These are phyloP conservation scores for Cyprinus carpio DNA, from an alignment of 2,113 vertebrate species.

Conservation along the genomic window DNA sequence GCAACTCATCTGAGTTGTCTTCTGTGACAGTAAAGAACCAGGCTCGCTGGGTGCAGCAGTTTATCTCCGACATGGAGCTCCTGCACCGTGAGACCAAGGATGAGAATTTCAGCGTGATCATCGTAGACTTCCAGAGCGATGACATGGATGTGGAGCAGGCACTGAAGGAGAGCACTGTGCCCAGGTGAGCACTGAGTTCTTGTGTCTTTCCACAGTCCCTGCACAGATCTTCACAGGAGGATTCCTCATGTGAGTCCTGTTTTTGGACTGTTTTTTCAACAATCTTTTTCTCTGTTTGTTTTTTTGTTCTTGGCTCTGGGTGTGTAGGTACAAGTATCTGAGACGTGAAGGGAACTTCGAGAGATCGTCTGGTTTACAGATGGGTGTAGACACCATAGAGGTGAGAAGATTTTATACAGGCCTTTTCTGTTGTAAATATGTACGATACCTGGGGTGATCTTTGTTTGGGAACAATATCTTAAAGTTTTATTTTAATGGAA, in stretches of 20 bases:
- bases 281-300: neutral
- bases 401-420: constrained; percentile 67
- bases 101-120: constrained; percentile 87
- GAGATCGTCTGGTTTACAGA: constrained; percentile 91
- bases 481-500: neutral
- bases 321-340: constrained; percentile 88
- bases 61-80: constrained; percentile 90
- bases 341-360: constrained; percentile 92
- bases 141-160: constrained; percentile 96
- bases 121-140: constrained; percentile 96
- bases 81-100: constrained; percentile 85
- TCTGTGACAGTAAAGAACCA: constrained; percentile 92
- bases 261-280: neutral
- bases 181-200: constrained; percentile 75
- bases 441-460: no score
- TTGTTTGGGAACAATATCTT: neutral
- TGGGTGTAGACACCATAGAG: constrained; percentile 89
- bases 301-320: constrained; percentile 9
- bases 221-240: neutral
- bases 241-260: neutral
- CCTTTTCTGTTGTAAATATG: no score
- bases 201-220: neutral
- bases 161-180: constrained; percentile 80
- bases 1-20: neutral
- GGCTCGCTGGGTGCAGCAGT: constrained; percentile 96